These are phyloP conservation scores for Tachina fera DNA, from an alignment of 2,888 invertebrate genomes.

Conservation along the genomic window DNA sequence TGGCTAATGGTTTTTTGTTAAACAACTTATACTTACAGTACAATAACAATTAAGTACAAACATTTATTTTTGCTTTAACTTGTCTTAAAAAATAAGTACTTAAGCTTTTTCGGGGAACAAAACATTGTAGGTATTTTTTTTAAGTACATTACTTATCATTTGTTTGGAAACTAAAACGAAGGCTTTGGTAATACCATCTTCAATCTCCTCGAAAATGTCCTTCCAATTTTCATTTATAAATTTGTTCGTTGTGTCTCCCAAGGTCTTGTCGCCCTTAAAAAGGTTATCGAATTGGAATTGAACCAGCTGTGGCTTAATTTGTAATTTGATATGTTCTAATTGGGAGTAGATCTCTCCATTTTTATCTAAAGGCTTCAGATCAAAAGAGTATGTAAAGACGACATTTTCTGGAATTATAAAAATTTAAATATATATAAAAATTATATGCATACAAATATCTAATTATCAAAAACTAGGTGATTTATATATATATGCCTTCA, in stretches of 20 bases:
- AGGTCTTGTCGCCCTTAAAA: slow-evolving; percentile 82
- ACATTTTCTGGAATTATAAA: slow-evolving; percentile 57
- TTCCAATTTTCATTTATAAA: slow-evolving; percentile 84
- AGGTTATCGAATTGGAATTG: slow-evolving; percentile 79
- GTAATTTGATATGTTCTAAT: slow-evolving; percentile 68
- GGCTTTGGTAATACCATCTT: slow-evolving; percentile 26
- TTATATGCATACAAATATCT: background rate
- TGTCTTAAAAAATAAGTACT: background rate
- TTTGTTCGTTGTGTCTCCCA: slow-evolving; percentile 83
- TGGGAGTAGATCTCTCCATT: slow-evolving; percentile 60
- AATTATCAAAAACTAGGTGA: too few relatives aligned
- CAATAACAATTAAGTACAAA: too few relatives aligned
- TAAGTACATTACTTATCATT: slow-evolving; percentile 42
- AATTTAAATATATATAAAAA: background rate
- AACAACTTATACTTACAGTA: too few relatives aligned
- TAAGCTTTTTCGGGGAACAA: slow-evolving; percentile 15
- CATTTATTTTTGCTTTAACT: too few relatives aligned
- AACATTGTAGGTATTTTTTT: slow-evolving; percentile 26
- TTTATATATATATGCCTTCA: too few relatives aligned
- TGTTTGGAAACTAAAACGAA: slow-evolving; percentile 39
- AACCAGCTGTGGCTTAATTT: slow-evolving; percentile 67
- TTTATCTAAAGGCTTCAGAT: slow-evolving; percentile 59
- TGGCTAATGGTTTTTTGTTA: too few relatives aligned
- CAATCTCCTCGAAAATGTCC: slow-evolving; percentile 59
- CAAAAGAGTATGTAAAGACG: slow-evolving; percentile 26